Evolutionary conservation across 2,113 vertebrate genomes (phyloP).

Genomic region (Eudyptes chrysolophus): DNA sequence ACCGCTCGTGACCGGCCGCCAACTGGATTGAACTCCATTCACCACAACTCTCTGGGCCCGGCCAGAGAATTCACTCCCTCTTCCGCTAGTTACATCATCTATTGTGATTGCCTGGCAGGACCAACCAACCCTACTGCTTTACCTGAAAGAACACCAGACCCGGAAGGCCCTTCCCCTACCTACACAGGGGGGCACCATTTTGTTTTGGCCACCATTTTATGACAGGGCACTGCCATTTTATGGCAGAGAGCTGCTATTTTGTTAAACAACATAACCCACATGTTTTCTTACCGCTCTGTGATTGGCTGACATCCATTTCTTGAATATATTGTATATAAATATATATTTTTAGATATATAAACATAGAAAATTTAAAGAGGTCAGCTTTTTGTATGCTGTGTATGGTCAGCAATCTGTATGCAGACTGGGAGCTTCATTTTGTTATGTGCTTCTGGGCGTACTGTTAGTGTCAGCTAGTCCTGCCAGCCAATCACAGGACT

Average conservation of each 20-base stretch:
- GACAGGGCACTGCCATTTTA: neutral
- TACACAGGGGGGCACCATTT: rapidly evolving
- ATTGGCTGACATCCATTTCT: neutral
- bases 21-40: too few species aligned
- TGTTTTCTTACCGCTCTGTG: neutral
- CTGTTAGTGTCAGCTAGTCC: neutral
- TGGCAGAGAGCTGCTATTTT: neutral
- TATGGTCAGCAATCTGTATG: neutral
- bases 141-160: too few species aligned
- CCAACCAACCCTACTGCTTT: too few species aligned
- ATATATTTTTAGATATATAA: neutral
- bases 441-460: neutral
- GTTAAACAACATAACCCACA: neutral
- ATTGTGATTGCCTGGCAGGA: too few species aligned
- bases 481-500: neutral
- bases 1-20: too few species aligned
- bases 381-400: neutral
- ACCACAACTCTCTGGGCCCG: too few species aligned
- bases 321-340: neutral
- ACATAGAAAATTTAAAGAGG: neutral
- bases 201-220: neutral
- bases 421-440: neutral
- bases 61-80: too few species aligned
- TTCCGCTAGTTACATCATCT: too few species aligned
- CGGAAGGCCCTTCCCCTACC: rapidly evolving